phyloP scores from a whole-genome alignment of 1,140 invertebrate genomes.

The Drosophila tsacasi region DNA sequence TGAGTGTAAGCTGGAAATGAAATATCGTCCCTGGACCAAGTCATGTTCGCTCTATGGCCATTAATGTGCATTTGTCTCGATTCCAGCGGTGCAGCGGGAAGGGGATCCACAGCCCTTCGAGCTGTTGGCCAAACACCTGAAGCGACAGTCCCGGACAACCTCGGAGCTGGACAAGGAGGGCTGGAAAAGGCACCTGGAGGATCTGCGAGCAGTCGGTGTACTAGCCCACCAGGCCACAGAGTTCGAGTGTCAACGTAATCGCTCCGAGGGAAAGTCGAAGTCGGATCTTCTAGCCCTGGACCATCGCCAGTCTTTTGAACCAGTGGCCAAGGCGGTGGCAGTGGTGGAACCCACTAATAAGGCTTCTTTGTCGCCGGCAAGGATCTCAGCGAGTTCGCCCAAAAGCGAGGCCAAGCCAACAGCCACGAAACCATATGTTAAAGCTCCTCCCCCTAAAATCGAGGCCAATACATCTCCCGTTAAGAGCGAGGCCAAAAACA shows the following conservation, averaged over 20 bases:
- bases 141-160: conserved; percentile 62
- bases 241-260: conserved; percentile 73
- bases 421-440: conserved; percentile 2
- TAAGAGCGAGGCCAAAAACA: conserved; percentile 4
- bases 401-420: conserved; percentile 18
- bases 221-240: conserved; percentile 80
- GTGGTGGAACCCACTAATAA: conserved; percentile 68
- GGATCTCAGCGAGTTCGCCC: background rate
- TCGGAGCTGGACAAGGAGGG: conserved; percentile 55
- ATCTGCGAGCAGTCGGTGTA: conserved; percentile 70
- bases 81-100: conserved; percentile 86
- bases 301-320: conserved; percentile 22
- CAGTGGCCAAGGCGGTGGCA: conserved; percentile 51
- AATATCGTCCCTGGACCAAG: conserved; percentile 8
- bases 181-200: conserved; percentile 80
- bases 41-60: too few relatives aligned
- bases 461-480: background rate
- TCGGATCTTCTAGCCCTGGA: conserved; percentile 62
- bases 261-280: conserved; percentile 71
- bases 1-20: conserved; percentile 87
- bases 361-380: conserved; percentile 52
- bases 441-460: conserved; percentile 4
- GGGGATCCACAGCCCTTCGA: conserved; percentile 86
- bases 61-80: background rate
- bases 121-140: conserved; percentile 75